A percentile compares a stretch with the other conserved stretches of the same genome.
Evolutionary conservation across 2,888 invertebrate genomes (phyloP).

Genomic region (Idaea aversata): DNA sequence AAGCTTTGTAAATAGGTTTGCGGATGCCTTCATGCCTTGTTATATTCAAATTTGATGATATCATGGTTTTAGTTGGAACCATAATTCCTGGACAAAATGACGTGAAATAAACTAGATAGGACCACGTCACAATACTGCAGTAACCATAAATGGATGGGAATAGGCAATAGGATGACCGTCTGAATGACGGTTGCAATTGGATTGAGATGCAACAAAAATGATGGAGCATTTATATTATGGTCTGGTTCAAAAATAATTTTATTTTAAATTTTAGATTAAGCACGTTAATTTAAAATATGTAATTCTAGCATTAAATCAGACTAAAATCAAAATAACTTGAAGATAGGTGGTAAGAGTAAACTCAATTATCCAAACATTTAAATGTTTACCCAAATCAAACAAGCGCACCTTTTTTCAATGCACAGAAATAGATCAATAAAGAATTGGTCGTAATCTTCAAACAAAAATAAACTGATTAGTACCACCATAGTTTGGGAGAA

Average conservation of each 20-base stretch:
- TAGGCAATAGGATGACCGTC: not conserved
- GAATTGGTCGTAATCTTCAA: not conserved
- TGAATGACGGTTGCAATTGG: not conserved
- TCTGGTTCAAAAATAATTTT: not conserved
- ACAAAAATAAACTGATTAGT: not conserved
- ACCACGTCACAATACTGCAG: not conserved
- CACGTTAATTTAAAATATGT: not conserved
- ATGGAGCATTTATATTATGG: not conserved
- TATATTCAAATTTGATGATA: not conserved
- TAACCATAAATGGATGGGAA: not conserved
- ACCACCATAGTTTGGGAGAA: conserved; percentile 10
- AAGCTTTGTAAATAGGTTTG: conserved; percentile 1
- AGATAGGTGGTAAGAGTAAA: not conserved
- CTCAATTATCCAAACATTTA: not conserved
- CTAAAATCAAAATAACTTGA: too few species aligned
- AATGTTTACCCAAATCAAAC: not conserved
- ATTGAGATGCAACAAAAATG: not conserved
- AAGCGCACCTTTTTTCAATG: not conserved
- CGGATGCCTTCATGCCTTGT: not conserved
- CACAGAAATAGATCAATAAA: not conserved
- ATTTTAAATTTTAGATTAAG: not conserved
- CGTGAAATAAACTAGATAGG: not conserved
- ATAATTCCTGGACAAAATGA: not conserved
- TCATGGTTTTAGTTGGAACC: not conserved
- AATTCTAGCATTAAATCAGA: not conserved